These are phyloP conservation scores for Chymomyza amoena DNA, from an alignment of 2,888 invertebrate species.

Conservation along the genomic window DNA sequence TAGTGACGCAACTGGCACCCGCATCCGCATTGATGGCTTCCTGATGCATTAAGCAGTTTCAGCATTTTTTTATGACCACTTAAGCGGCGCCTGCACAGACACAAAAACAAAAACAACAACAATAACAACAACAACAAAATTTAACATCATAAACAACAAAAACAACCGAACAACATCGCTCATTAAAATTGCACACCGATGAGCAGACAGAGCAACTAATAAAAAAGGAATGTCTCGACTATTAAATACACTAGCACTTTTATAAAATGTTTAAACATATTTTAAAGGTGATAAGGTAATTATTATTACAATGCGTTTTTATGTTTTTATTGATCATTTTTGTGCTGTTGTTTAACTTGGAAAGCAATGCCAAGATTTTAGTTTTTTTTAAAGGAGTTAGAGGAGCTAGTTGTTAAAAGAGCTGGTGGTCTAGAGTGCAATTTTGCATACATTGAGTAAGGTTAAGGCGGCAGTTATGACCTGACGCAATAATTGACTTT, in stretches of 20 bases:
- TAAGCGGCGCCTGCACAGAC: constrained; percentile 43
- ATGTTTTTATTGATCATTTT: too few species aligned
- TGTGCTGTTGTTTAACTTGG: too few species aligned
- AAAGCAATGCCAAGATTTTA: too few species aligned
- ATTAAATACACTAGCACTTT: not conserved
- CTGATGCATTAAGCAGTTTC: constrained; percentile 66
- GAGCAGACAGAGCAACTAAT: not conserved
- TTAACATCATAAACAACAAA: constrained; percentile 3
- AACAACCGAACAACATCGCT: not conserved
- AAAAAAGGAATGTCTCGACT: not conserved
- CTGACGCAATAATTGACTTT: too few species aligned
- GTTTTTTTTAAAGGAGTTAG: too few species aligned
- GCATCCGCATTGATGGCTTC: constrained; percentile 57
- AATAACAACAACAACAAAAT: constrained; percentile 21
- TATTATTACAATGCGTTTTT: too few species aligned
- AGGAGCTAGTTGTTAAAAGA: too few species aligned
- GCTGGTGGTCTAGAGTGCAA: too few species aligned
- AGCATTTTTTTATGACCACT: constrained; percentile 61
- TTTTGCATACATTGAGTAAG: too few species aligned
- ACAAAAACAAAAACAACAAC: constrained; percentile 10
- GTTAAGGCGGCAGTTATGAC: too few species aligned
- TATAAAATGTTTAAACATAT: too few species aligned
- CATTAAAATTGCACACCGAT: not conserved
- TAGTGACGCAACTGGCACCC: constrained; percentile 37
- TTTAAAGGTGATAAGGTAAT: too few species aligned